Evolutionary conservation across 2,797 vertebrate genomes (phyloP), one percentile per base, ranked within the genome.

Genomic region (Neopelma chrysocephalum): DNA sequence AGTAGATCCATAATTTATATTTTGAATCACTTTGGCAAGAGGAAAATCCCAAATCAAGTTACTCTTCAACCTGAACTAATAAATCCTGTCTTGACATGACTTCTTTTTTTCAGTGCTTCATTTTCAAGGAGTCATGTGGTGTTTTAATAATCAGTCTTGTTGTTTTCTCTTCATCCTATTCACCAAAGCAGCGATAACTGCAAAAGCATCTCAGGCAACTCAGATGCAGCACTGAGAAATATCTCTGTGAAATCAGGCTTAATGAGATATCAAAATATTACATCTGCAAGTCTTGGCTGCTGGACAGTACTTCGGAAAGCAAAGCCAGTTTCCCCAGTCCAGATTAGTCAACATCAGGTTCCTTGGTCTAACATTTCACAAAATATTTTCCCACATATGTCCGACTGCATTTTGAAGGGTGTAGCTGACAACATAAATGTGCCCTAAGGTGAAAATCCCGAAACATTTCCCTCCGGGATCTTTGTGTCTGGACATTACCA

Each of bases 381-480:
- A 98, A 98, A 96, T 96, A 97, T 95, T 98, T 98, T 99, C 98
- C 98, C 98, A 99, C 98, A 98, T 98, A 98, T 98, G 96, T 98
- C 97, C 71, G 1, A 93, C 91, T 95, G 95, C 88, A 95, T 96
- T 96, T 96, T 97, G 97, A 98, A 98, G 96, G 96, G 97, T 97
- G 84, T 96, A 97, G 96, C 93, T 98, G 98, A 98, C 98, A 98
- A 96, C 97, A 98, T 98, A 98, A 98, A 98, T 90, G 97, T 96
- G 96, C 97, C 98, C 97, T 96, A 92, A 96, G 96, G 98, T 98
- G 86, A 97, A 97, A 98, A 97, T 96, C 96, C 95, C 19, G 5
- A 95, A 97, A 88, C 83, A 90, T 97, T 97, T 97, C 96, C 97
- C 97, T 93, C 77, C 31, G 93, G 3, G 65, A 97, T 98, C 93